These are phyloP conservation scores for Gasterosteus aculeatus DNA, from an alignment of 2,113 vertebrate genomes.

Conservation along the genomic window DNA sequence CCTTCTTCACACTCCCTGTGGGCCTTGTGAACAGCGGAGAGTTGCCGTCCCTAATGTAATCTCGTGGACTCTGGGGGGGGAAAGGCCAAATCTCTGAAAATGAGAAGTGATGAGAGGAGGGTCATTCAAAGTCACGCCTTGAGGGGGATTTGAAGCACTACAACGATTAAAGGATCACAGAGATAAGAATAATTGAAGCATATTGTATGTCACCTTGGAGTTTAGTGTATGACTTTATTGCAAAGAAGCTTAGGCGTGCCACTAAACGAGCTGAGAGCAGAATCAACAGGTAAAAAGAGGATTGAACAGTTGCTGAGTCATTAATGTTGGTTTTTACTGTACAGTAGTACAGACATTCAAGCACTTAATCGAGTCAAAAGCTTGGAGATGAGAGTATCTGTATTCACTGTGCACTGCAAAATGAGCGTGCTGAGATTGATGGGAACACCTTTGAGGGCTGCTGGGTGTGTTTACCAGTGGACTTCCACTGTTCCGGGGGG, in stretches of 20 bases:
- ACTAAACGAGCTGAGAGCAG: slow-evolving; percentile 64
- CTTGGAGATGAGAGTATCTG: slow-evolving; percentile 31
- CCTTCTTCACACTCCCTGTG: slow-evolving; percentile 62
- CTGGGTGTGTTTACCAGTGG: slow-evolving; percentile 70
- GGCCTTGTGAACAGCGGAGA: slow-evolving; percentile 50
- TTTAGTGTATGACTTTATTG: not conserved
- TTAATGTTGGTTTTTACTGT: slow-evolving; percentile 39
- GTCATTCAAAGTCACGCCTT: slow-evolving; percentile 58
- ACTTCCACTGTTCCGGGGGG: slow-evolving; percentile 60
- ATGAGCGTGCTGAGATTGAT: slow-evolving; percentile 49
- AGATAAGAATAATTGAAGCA: slow-evolving; percentile 29
- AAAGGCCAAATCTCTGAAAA: slow-evolving; percentile 30
- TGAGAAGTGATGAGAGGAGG: slow-evolving; percentile 8
- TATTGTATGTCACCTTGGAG: slow-evolving; percentile 10
- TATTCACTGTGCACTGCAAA: slow-evolving; percentile 10
- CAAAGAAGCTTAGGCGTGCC: not conserved
- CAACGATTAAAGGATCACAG: slow-evolving; percentile 22
- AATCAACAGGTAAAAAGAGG: slow-evolving; percentile 40
- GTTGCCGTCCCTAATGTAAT: slow-evolving; percentile 60
- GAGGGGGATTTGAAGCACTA: slow-evolving; percentile 18
- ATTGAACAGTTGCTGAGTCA: slow-evolving; percentile 31
- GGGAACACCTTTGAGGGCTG: slow-evolving; percentile 64
- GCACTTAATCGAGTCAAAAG: slow-evolving; percentile 48
- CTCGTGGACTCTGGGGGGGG: slow-evolving; percentile 37
- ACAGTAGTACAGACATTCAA: slow-evolving; percentile 10